Percentiles rank a stretch among this genome's conserved stretches.
Evolutionary conservation across 2,113 vertebrate species (phyloP).

Genomic region (Mionectes macconnelli): DNA sequence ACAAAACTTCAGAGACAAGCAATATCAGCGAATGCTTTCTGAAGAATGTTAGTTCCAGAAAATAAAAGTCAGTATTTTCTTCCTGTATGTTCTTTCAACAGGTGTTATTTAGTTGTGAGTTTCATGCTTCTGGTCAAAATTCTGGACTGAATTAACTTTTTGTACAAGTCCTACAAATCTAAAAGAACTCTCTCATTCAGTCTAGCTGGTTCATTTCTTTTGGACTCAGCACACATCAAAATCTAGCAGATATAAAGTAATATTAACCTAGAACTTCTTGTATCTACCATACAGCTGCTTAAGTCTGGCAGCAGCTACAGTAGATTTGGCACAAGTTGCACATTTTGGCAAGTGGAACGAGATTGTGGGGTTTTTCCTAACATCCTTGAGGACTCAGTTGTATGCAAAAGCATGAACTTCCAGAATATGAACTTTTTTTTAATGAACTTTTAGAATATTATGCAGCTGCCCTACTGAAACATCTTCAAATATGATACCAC

Average conservation of each 20-base stretch:
- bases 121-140: background rate
- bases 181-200: background rate
- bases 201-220: background rate
- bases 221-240: background rate
- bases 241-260: background rate
- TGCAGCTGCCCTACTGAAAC: background rate
- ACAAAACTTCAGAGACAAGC: fast-evolving
- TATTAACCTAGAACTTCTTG: background rate
- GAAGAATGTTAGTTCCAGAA: background rate
- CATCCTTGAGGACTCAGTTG: background rate
- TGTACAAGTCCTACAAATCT: background rate
- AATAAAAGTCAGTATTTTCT: fast-evolving
- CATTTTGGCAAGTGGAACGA: background rate
- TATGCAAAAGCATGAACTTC: background rate
- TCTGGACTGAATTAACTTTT: background rate
- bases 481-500: background rate
- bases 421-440: too few relatives aligned
- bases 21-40: background rate
- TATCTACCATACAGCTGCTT: background rate
- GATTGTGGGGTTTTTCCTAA: background rate
- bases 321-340: background rate
- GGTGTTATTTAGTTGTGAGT: background rate
- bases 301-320: background rate
- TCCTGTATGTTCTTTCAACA: background rate
- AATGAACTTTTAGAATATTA: background rate